Evolutionary conservation across 2,797 vertebrate genomes (phyloP).

Genomic region (Neosilurus mollespiculum): DNA sequence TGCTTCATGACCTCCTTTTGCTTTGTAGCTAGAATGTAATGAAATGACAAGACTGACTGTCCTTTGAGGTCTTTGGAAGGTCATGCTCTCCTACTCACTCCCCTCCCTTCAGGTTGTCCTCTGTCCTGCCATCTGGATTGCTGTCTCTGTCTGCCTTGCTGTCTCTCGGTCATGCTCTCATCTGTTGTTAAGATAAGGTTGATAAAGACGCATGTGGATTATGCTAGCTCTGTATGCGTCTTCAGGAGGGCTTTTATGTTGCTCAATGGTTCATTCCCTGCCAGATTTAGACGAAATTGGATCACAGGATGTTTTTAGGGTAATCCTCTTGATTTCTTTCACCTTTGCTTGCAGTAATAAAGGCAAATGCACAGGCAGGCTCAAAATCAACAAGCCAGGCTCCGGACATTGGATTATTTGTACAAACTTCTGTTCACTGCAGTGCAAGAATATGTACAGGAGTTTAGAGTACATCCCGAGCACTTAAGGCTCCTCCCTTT

Average conservation of each 20-base stretch:
- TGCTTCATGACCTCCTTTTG: neutral
- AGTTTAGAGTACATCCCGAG: no score
- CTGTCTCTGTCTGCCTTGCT: neutral
- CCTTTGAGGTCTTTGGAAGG: conserved; percentile 23
- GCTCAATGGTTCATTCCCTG: neutral
- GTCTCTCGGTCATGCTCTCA: neutral
- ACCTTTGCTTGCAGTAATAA: neutral
- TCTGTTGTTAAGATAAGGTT: conserved; percentile 3
- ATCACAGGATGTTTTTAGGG: neutral
- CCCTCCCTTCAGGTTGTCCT: conserved; percentile 5
- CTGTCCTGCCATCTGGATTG: conserved; percentile 27
- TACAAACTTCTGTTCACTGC: neutral
- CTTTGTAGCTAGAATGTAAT: neutral
- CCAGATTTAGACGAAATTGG: neutral
- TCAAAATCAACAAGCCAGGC: neutral
- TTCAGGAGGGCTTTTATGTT: neutral
- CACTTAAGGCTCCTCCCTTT: no score
- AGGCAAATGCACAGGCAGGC: neutral
- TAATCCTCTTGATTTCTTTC: neutral
- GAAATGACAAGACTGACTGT: neutral
- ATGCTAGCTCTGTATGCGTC: neutral
- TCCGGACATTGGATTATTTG: neutral
- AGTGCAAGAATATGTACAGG: neutral
- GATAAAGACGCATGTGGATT: neutral
- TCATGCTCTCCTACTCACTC: conserved; percentile 7